phyloP scores from a whole-genome alignment of 2,113 vertebrate species.

The Agapornis roseicollis region DNA sequence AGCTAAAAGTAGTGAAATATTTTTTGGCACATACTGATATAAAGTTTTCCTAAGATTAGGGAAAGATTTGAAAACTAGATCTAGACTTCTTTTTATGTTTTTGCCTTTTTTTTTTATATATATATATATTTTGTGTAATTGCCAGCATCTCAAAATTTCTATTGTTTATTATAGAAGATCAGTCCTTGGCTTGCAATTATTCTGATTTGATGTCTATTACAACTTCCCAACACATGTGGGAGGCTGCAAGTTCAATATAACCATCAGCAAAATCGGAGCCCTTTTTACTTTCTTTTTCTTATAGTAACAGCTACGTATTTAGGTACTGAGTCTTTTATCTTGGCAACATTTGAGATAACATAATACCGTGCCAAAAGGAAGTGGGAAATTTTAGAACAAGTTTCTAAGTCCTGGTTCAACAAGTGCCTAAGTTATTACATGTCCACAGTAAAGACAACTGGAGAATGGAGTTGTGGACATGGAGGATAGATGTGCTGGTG shows the following conservation, averaged over 20 bases:
- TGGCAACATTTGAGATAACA: not conserved
- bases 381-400: not conserved
- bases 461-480: not conserved
- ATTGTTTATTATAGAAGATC: not conserved
- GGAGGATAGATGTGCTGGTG: not conserved
- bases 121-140: not conserved
- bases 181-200: not conserved
- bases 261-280: not conserved
- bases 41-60: not conserved
- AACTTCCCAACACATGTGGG: not conserved
- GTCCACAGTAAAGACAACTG: not conserved
- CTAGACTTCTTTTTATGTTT: not conserved
- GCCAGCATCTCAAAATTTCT: not conserved
- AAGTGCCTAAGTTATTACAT: not conserved
- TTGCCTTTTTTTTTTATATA: not conserved
- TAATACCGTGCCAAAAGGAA: not conserved
- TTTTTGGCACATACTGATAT: not conserved
- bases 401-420: not conserved
- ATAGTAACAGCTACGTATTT: not conserved
- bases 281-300: not conserved
- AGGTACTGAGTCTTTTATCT: not conserved
- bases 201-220: rapidly evolving
- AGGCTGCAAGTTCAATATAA: not conserved
- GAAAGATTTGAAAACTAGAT: not conserved
- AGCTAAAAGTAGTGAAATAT: not conserved